phyloP scores from a whole-genome alignment of 2,113 vertebrate genomes.

The Toxostoma redivivum region DNA sequence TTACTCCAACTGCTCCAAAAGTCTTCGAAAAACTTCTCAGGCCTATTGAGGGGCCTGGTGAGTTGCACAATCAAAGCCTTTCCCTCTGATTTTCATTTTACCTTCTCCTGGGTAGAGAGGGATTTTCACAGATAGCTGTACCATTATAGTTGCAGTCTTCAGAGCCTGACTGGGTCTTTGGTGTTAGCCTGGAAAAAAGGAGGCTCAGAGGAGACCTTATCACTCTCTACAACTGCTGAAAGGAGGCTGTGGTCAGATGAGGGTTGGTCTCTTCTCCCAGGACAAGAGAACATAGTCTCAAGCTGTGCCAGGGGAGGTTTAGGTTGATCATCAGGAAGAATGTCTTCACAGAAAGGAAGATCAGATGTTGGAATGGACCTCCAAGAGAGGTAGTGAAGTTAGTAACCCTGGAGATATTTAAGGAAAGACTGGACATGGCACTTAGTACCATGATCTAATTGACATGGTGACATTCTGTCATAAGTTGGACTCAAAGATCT shows the following conservation, averaged over 20 bases:
- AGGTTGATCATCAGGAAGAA: not conserved
- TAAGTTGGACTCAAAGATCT: not conserved
- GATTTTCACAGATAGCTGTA: not conserved
- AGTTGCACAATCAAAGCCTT: not conserved
- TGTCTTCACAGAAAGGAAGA: not conserved
- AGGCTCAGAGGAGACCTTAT: not conserved
- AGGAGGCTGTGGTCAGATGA: not conserved
- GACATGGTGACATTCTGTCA: not conserved
- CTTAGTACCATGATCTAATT: not conserved
- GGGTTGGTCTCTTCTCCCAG: not conserved
- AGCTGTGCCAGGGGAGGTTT: not conserved
- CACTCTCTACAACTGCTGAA: not conserved
- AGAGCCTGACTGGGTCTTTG: not conserved
- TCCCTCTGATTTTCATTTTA: not conserved
- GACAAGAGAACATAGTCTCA: not conserved
- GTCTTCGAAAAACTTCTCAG: not conserved
- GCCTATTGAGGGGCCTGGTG: not conserved
- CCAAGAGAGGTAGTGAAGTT: not conserved
- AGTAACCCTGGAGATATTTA: not conserved
- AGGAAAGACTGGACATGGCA: not conserved
- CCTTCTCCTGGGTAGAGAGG: not conserved
- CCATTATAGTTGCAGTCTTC: not conserved
- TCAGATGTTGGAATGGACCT: not conserved
- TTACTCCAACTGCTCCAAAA: not conserved
- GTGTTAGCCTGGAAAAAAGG: not conserved